Evolutionary conservation across 1,140 invertebrate species (phyloP).

Genomic region (Propsilocerus akamusi): DNA sequence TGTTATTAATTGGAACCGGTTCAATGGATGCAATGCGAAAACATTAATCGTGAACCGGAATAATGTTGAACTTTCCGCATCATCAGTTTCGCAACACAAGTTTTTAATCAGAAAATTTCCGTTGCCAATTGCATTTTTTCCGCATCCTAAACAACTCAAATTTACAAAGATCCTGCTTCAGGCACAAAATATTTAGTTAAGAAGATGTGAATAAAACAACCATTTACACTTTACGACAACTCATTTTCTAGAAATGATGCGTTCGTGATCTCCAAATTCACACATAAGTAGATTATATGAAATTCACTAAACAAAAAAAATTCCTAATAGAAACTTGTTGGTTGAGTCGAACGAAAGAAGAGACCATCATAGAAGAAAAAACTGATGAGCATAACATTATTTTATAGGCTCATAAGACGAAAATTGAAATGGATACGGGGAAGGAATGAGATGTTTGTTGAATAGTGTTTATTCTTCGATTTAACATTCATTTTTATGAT

Average conservation of each 20-base stretch:
- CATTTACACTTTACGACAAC: not conserved
- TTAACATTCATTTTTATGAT: not conserved
- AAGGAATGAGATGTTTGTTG: not conserved
- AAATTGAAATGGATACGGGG: not conserved
- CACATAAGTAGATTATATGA: no score
- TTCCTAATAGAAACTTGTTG: no score
- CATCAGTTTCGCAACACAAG: no score
- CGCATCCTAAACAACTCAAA: no score
- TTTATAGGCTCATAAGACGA: constrained; percentile 4
- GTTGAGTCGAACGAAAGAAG: not conserved
- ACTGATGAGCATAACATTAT: not conserved
- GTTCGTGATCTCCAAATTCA: not conserved
- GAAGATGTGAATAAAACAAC: not conserved
- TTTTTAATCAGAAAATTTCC: no score
- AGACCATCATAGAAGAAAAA: constrained; percentile 1
- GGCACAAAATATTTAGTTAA: no score
- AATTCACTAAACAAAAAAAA: no score
- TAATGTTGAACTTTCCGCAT: no score
- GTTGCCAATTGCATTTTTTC: no score
- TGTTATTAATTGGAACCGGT: not conserved
- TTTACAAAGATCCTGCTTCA: no score
- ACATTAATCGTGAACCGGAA: no score
- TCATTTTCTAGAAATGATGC: not conserved
- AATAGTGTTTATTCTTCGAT: constrained; percentile 1
- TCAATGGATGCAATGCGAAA: not conserved